Base-by-base conservation (phyloP, 2,113 vertebrate species). In the Clupea harengus region DNA sequence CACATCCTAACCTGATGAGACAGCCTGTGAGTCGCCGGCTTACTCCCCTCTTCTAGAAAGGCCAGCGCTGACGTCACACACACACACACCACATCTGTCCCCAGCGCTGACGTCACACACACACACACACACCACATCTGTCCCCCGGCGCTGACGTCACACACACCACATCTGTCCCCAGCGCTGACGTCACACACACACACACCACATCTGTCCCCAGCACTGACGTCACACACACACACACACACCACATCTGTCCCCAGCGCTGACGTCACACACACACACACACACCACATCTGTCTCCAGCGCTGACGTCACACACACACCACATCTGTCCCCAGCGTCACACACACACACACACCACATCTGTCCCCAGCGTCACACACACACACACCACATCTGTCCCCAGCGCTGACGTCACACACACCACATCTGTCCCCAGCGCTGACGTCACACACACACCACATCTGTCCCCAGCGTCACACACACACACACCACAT, bases 151-250 rank as follows among this genome's bases (percentile, higher is more conserved):
- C 89, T 86, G 6, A 32, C 11, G 0, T 39, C 82, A 83, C 46
- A 83, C 28, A 32, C 22, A 88, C 89, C 81, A 78, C 86, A 78
- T n/a, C n/a, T n/a, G n/a, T n/a, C n/a, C n/a, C n/a, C n/a, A n/a
- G n/a, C n/a, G n/a, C n/a, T n/a, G n/a, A n/a, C n/a, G n/a, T n/a
- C n/a, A n/a, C n/a, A n/a, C 87, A 86, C 86, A 88, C n/a, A 88
- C 90, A 89, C 49, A 85, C 82, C 85, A 83, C 83, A 50, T 64
- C 3, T 6, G 2, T n/a, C 6, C 18, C 18, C 3, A 22, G 4
- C 18, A 18, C 57, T n/a, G 57, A 7, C 57, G 4, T 57, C 64
- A 78, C 81, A 52, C 86, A 78, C 88, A 86, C 49, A 78, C 50
- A 52, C 45, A 28, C 52, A 85, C 78, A 82, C 82, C 3, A 22